A percentile compares a stretch with the other conserved stretches of the same genome.
Conservation (phyloP, 2,113 vertebrate species). For the Scomber scombrus region DNA sequence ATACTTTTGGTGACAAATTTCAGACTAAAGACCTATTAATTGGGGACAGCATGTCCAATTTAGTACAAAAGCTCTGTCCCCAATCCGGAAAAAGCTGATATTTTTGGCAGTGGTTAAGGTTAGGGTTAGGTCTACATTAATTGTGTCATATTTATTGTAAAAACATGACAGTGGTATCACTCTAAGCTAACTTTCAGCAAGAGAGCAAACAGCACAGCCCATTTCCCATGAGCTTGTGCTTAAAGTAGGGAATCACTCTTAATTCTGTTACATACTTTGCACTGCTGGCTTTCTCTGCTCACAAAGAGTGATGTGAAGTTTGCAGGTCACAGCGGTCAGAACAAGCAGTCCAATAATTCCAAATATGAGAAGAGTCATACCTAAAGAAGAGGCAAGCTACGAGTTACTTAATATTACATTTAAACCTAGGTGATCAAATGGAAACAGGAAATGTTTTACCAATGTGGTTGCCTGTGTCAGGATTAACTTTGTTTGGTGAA, state of each 20-base stretch:
- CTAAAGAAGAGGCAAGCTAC: constrained; percentile 35
- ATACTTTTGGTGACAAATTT: no score
- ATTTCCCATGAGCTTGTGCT: neutral
- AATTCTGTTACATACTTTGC: constrained; percentile 54
- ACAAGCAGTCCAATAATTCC: constrained; percentile 55
- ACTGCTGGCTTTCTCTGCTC: neutral
- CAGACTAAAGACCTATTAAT: no score
- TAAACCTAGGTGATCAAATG: neutral
- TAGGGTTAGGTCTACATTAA: no score
- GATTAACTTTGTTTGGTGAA: neutral
- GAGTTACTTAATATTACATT: constrained; percentile 4
- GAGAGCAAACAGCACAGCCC: neutral
- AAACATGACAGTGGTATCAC: no score
- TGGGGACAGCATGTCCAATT: no score
- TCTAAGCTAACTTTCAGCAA: neutral
- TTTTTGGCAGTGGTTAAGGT: no score
- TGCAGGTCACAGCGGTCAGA: constrained; percentile 64
- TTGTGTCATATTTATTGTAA: neutral
- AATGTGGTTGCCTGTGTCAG: neutral
- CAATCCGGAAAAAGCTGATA: no score
- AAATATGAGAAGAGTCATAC: constrained; percentile 44
- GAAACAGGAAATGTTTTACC: constrained; percentile 43
- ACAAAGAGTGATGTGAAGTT: constrained; percentile 26
- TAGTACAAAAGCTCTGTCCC: no score
- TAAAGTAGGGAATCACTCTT: neutral